These are phyloP conservation scores for Tachycineta bicolor DNA, from an alignment of 2,113 vertebrate genomes.

Conservation along the genomic window DNA sequence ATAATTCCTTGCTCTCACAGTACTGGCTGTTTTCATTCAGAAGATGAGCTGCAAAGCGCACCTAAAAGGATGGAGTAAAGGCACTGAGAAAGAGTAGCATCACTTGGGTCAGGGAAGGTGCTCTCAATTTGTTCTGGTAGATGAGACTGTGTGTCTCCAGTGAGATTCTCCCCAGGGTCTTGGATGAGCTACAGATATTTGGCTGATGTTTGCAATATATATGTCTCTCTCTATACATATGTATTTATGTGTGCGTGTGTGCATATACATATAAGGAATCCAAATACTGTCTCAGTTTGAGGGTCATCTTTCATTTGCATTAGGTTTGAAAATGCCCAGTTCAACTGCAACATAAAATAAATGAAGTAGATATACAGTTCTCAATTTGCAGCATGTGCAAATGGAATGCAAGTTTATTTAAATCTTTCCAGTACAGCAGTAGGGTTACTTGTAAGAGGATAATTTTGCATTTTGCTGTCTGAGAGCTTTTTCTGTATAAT, in stretches of 20 bases:
- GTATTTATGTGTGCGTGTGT: rapidly evolving
- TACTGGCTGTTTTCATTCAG: neutral
- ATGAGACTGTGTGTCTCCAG: neutral
- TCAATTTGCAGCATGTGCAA: conserved; percentile 17
- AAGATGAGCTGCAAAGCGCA: neutral
- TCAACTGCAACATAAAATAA: neutral
- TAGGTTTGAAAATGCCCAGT: neutral
- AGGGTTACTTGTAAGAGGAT: conserved; percentile 2
- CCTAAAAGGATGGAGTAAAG: neutral
- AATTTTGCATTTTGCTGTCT: conserved; percentile 57
- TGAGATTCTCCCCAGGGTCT: neutral
- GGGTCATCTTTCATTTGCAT: neutral
- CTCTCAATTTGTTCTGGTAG: neutral
- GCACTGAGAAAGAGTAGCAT: neutral
- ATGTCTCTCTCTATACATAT: rapidly evolving
- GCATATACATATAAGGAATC: neutral
- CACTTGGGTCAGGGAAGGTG: neutral
- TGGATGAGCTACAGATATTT: neutral
- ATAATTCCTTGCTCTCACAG: neutral
- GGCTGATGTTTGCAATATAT: neutral
- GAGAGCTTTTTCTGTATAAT: conserved; percentile 36
- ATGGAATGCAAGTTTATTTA: conserved; percentile 46
- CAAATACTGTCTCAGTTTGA: neutral
- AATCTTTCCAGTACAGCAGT: neutral
- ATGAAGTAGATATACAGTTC: neutral